Evolutionary conservation across 1,140 invertebrate genomes (phyloP), one percentile per base, ranked within the genome.

Genomic region (Diorhabda sublineata): DNA sequence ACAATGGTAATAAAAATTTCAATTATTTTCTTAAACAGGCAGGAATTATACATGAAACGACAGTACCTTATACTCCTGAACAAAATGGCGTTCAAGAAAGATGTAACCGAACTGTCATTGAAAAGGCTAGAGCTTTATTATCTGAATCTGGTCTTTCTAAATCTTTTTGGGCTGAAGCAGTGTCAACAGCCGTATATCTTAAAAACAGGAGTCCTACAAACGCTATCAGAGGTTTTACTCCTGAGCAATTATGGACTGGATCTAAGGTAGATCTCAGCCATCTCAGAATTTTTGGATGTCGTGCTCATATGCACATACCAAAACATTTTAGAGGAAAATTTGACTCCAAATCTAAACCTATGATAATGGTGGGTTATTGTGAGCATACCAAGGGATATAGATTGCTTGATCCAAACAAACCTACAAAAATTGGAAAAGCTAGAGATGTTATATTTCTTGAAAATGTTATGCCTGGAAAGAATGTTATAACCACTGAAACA

Each of bases 231-330:
- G 61, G 61, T 6, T 9, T 11, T 44, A 45, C 44, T 2, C 44
- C 44, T 63, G 61, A 63, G 4, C n/a, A 63, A 63, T 44, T 63
- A 42, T 63, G 61, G 61, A 63, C 61, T 44, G 61, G 61, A 45
- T 63, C 42, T 26, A 63, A 63, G 44, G 61, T 63, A 3, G 61
- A 63, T 45, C n/a, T 63, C 5, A 61, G 42, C 26, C 58, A 59
- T 11, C 11, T 59, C 9, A n/a, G 59, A 61, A 42, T 61, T 4
- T 42, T 61, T 61, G n/a, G 59, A 61, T 59, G 9, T n/a, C 9
- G 5, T 5, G 11, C 11, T 61, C 47, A 61, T 61, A 8, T 42
- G 3, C 42, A 41, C 8, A 42, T 61, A 41, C 59, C 59, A 42
- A 61, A 7, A 8, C 26, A 7, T 44, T 42, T 42, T 44, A 45